Evolutionary conservation across 2,888 invertebrate genomes (phyloP).

Genomic region (Troglohyphantes excavatus): DNA sequence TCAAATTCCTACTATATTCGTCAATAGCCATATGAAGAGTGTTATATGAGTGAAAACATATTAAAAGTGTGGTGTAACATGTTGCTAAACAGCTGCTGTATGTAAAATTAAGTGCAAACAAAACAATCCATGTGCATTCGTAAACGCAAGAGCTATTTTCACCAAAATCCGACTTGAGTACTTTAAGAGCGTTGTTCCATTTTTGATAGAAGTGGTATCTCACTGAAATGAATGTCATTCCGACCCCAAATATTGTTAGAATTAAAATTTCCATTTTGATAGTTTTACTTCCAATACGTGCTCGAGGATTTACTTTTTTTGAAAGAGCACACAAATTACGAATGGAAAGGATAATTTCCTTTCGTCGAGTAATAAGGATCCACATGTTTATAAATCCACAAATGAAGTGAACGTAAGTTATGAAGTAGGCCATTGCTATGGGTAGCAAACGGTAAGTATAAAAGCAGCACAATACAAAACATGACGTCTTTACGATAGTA

Average conservation of each 20-base stretch:
- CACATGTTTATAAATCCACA: constrained; percentile 47
- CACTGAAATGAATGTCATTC: neutral
- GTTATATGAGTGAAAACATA: constrained; percentile 24
- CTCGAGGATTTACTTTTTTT: neutral
- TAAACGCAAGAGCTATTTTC: neutral
- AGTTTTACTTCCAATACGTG: too few relatives aligned
- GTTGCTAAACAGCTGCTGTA: constrained; percentile 14
- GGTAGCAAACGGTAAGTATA: neutral
- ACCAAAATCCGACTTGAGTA: neutral
- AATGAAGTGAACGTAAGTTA: neutral
- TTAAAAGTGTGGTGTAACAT: constrained; percentile 8
- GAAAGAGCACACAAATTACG: constrained; percentile 6
- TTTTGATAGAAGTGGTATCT: constrained; percentile 21
- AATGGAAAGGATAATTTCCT: neutral
- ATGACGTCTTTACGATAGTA: constrained; percentile 7
- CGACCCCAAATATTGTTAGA: neutral
- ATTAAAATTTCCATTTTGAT: constrained; percentile 33
- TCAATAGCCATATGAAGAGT: neutral
- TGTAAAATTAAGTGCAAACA: constrained; percentile 21
- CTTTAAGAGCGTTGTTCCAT: neutral
- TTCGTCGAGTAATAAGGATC: constrained; percentile 8
- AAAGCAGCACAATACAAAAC: too few relatives aligned
- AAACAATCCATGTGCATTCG: neutral
- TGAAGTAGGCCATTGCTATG: constrained; percentile 4
- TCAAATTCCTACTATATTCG: constrained; percentile 17